These are phyloP conservation scores for Anoplopoma fimbria DNA, from an alignment of 2,113 vertebrate genomes.

Conservation along the genomic window DNA sequence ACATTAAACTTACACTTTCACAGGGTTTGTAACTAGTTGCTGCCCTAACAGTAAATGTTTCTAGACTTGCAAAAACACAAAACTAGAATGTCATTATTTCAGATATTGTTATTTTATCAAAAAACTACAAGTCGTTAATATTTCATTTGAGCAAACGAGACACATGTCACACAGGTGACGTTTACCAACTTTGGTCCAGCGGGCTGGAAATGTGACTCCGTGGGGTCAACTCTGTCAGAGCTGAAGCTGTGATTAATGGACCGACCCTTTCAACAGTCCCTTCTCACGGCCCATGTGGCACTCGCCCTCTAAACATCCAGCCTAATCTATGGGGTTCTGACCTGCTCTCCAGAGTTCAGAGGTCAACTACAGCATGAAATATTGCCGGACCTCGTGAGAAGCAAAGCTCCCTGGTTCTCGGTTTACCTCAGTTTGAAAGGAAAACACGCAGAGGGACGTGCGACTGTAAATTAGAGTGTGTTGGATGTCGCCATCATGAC, in stretches of 20 bases:
- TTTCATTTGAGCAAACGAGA: slow-evolving; percentile 4
- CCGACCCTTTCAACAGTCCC: slow-evolving; percentile 50
- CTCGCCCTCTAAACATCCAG: slow-evolving; percentile 59
- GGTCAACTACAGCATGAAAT: slow-evolving; percentile 78
- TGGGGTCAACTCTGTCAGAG: slow-evolving; percentile 60
- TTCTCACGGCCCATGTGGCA: slow-evolving; percentile 57
- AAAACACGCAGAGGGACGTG: slow-evolving; percentile 41
- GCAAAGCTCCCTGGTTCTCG: slow-evolving; percentile 44
- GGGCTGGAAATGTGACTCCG: slow-evolving; percentile 54
- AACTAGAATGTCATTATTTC: not conserved
- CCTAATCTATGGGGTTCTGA: slow-evolving; percentile 68
- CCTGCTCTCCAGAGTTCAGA: slow-evolving; percentile 63
- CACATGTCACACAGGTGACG: slow-evolving; percentile 41
- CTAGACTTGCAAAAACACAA: not conserved
- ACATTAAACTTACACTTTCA: not conserved
- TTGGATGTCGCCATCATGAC: slow-evolving; percentile 43
- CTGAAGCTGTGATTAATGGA: slow-evolving; percentile 70
- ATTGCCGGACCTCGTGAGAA: slow-evolving; percentile 59
- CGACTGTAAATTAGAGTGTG: slow-evolving; percentile 37
- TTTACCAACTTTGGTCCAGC: slow-evolving; percentile 40
- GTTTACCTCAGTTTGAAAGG: slow-evolving; percentile 60
- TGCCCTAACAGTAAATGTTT: not conserved
- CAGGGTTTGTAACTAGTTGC: not conserved
- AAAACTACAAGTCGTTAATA: not conserved
- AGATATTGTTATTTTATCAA: not conserved